Evolutionary conservation across 2,888 invertebrate genomes (phyloP), one percentile per base, ranked within the genome.

Genomic region (Caenorhabditis sp.): DNA sequence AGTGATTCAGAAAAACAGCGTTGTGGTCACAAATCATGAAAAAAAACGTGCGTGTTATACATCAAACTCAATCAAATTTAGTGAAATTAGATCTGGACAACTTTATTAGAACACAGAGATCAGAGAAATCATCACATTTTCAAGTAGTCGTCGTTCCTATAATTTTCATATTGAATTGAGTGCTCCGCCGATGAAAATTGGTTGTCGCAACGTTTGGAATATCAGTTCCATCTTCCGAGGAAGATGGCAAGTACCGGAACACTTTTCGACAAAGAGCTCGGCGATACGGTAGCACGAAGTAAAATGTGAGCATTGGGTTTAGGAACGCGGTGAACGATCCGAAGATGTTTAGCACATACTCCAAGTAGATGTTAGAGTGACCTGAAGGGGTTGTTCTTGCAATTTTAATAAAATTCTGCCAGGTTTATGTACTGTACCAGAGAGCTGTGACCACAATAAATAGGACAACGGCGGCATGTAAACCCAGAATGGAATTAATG

Each of bases 241-340:
- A 5, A 0, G 53, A 53, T 32, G 66, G 56, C 13, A 66, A 5
- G 37, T 48, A 41, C 6, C 45, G 55, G 48, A 46, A 66, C 4
- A 66, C n/a, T 30, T 11, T 56, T 2, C n/a, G 35, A 24, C 48
- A 56, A 11, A 73, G 35, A 7, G 63, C 52, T 52, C 63, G 26
- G 0, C 72, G 63, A 30, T 73, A 73, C 1, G 72, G 72, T 2
- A 73, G 46, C 22, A 73, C 72, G 41, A 58, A 73, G 13, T 73
- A 65, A 2, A 73, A 55, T 13, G 72, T 73, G 13, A 73, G 63
- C 45, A 63, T 35, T 30, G 72, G 72, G 26, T 73, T 61, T 15
- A 63, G 17, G 9, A 73, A 50, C 5, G 72, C 56, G 1, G 63
- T 61, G 20, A 65, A 24, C 6, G 53, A 65, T 22, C 63, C 56